Conservation (phyloP, 1,140 invertebrate genomes). For the Nixonia krombeini region DNA sequence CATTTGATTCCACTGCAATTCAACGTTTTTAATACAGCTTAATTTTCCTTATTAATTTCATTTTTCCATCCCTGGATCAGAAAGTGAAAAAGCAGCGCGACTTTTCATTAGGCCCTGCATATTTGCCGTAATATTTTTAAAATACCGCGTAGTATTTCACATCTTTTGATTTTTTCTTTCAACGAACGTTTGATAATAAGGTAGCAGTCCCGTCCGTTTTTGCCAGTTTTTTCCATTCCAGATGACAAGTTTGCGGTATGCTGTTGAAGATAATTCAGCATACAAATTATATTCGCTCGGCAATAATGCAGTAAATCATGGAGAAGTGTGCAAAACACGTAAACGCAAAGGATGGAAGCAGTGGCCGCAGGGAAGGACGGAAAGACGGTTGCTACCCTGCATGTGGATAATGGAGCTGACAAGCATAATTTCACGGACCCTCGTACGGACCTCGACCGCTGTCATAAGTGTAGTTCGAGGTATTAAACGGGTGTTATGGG, state of each 20-base stretch:
- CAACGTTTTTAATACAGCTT: too few species aligned
- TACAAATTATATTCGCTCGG: constrained; percentile 20
- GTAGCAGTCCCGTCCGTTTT: too few species aligned
- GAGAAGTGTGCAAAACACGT: constrained; percentile 23
- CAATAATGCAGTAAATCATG: constrained; percentile 46
- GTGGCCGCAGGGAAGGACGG: constrained; percentile 17
- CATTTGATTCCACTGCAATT: too few species aligned
- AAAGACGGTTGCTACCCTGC: constrained; percentile 30
- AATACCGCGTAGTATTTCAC: too few species aligned
- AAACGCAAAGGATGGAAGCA: constrained; percentile 46
- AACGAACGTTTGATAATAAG: too few species aligned
- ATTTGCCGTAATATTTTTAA: too few species aligned
- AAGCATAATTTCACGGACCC: constrained; percentile 66
- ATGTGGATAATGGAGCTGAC: constrained; percentile 65
- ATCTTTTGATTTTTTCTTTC: too few species aligned
- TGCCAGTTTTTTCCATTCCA: too few species aligned
- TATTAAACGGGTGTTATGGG: constrained; percentile 59
- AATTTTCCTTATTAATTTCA: too few species aligned
- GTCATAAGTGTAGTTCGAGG: constrained; percentile 62
- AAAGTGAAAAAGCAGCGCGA: too few species aligned
- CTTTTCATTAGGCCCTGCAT: too few species aligned
- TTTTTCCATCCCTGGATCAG: too few species aligned
- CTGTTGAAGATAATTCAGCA: background rate
- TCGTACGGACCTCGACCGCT: constrained; percentile 61
- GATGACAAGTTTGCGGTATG: background rate